Percentiles rank a stretch among this genome's conserved stretches.
Conservation (phyloP, 2,888 invertebrate species). For the Thymelicus sylvestris region DNA sequence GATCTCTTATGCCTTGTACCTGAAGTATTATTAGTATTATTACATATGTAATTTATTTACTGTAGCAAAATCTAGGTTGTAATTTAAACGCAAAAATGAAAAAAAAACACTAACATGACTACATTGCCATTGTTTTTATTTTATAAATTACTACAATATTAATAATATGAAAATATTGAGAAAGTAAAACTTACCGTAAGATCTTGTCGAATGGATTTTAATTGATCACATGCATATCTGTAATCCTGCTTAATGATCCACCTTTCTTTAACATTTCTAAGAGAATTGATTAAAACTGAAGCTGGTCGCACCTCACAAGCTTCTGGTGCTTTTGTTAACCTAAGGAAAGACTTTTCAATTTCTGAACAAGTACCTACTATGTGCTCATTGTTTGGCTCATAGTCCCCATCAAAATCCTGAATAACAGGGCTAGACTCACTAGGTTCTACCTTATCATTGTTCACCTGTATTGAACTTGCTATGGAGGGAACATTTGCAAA, state of each 20-base stretch:
- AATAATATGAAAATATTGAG: not conserved
- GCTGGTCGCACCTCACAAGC: slow-evolving; percentile 96
- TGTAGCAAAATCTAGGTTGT: too few relatives aligned
- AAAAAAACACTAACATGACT: too few relatives aligned
- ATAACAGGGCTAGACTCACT: slow-evolving; percentile 66
- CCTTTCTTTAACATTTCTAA: slow-evolving; percentile 95
- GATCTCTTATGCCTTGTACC: slow-evolving; percentile 98
- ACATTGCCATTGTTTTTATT: too few relatives aligned
- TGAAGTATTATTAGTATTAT: slow-evolving; percentile 61
- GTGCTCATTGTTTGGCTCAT: slow-evolving; percentile 94
- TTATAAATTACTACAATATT: too few relatives aligned
- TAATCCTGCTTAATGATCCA: slow-evolving; percentile 97
- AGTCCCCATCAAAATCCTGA: slow-evolving; percentile 88
- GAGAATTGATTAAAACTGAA: slow-evolving; percentile 91
- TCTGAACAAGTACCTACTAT: slow-evolving; percentile 97
- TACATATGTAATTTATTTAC: not conserved
- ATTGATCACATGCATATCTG: slow-evolving; percentile 98
- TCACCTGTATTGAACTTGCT: slow-evolving; percentile 73
- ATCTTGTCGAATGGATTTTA: slow-evolving; percentile 99
- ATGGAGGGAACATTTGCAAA: slow-evolving; percentile 86
- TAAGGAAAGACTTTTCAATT: slow-evolving; percentile 97
- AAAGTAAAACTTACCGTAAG: slow-evolving; percentile 90
- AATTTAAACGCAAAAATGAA: too few relatives aligned
- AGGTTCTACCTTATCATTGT: slow-evolving; percentile 62
- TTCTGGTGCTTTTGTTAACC: slow-evolving; percentile 98